phyloP scores from a whole-genome alignment of 2,113 vertebrate genomes.

The Piliocolobus tephrosceles region DNA sequence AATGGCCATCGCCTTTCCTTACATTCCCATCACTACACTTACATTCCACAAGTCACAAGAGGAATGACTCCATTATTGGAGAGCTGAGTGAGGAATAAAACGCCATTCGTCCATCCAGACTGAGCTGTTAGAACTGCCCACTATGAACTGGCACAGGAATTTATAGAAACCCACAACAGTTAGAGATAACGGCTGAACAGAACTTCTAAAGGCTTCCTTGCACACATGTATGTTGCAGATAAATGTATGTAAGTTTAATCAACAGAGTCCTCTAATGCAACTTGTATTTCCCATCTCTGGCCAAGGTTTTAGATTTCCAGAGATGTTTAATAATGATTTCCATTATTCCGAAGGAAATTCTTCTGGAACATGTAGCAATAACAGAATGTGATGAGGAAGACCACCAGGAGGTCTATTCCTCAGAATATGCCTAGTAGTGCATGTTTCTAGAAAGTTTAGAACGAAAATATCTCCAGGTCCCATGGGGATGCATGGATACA shows the following conservation, averaged over 20 bases:
- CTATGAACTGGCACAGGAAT: neutral
- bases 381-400: neutral
- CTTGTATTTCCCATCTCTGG: neutral
- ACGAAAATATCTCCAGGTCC: neutral
- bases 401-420: neutral
- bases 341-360: neutral
- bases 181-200: neutral
- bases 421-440: neutral
- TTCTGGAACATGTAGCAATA: neutral
- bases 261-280: neutral
- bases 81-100: neutral
- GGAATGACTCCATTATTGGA: neutral
- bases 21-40: neutral
- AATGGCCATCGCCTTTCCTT: neutral
- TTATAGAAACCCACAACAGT: neutral
- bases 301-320: neutral
- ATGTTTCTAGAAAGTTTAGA: neutral
- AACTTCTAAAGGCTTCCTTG: neutral
- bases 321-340: neutral
- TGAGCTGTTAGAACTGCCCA: neutral
- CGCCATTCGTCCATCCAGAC: rapidly evolving
- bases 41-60: neutral
- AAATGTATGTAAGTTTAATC: neutral
- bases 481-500: neutral
- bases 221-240: neutral